phyloP scores from a whole-genome alignment of 2,888 invertebrate species.

The Eupithecia inturbata region DNA sequence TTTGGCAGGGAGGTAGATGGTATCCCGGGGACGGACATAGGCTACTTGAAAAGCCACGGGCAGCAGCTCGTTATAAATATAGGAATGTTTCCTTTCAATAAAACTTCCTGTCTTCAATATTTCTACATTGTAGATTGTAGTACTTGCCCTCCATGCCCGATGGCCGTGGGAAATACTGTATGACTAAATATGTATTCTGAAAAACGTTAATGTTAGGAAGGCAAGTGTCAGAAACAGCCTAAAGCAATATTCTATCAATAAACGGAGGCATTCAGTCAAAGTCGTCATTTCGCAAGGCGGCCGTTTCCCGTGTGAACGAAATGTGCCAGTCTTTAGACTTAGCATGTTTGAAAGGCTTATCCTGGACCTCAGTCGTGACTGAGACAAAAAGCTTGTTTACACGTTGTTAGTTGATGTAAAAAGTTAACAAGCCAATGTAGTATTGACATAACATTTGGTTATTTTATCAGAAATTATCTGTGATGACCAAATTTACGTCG shows the following conservation, averaged over 20 bases:
- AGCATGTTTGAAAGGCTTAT: constrained; percentile 7
- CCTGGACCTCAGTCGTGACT: constrained; percentile 1
- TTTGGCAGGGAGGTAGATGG: too few relatives aligned
- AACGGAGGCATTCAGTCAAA: constrained; percentile 8
- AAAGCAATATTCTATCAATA: constrained; percentile 8
- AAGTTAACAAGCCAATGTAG: constrained; percentile 1
- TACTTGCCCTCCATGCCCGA: too few relatives aligned
- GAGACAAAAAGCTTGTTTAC: not conserved
- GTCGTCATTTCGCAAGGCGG: constrained; percentile 7
- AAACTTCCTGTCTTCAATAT: too few relatives aligned
- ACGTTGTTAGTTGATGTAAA: not conserved
- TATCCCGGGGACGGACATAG: too few relatives aligned
- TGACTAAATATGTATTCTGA: not conserved
- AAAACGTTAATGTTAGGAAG: not conserved
- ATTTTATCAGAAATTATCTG: constrained; percentile 6
- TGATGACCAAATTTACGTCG: not conserved
- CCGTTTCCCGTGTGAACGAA: constrained; percentile 32
- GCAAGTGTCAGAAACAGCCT: not conserved
- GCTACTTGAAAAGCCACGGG: too few relatives aligned
- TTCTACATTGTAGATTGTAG: too few relatives aligned
- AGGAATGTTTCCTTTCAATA: too few relatives aligned
- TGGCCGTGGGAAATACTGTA: too few relatives aligned
- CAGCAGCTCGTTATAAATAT: too few relatives aligned
- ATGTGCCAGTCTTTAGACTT: not conserved
- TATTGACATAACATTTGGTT: not conserved